These are phyloP conservation scores for Neodiprion virginianus DNA, from an alignment of 1,140 invertebrate genomes.

Conservation along the genomic window DNA sequence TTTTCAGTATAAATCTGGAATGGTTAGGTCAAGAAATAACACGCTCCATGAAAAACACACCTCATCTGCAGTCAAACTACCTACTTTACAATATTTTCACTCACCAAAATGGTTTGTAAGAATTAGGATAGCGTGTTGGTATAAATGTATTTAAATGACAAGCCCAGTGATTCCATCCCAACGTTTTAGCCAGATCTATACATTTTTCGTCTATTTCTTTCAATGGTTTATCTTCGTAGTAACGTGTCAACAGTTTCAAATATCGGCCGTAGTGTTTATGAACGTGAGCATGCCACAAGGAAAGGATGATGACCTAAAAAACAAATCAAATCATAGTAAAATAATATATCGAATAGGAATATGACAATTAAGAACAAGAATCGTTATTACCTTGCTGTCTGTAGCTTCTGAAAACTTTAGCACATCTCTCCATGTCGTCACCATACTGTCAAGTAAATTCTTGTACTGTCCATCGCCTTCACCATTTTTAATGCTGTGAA, in stretches of 20 bases:
- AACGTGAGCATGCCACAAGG: conserved; percentile 81
- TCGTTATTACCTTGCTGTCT: conserved; percentile 73
- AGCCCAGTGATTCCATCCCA: conserved; percentile 76
- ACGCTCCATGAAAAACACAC: neutral
- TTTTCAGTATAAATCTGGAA: too few species aligned
- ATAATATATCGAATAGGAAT: conserved; percentile 23
- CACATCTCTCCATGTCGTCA: conserved; percentile 72
- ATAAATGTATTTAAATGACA: conserved; percentile 63
- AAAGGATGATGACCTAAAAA: conserved; percentile 73
- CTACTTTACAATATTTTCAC: conserved; percentile 16
- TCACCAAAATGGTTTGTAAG: conserved; percentile 70
- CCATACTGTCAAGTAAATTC: conserved; percentile 65
- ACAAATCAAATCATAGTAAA: conserved; percentile 21
- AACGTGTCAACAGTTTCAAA: conserved; percentile 76
- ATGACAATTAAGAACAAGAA: conserved; percentile 27
- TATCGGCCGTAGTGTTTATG: conserved; percentile 82
- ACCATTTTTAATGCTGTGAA: conserved; percentile 52
- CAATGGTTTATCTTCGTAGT: conserved; percentile 79
- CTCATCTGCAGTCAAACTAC: neutral
- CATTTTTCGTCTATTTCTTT: conserved; percentile 78
- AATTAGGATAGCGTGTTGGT: conserved; percentile 70
- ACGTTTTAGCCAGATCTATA: conserved; percentile 68
- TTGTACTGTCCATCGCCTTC: conserved; percentile 48
- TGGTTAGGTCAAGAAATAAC: too few species aligned
- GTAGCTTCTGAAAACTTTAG: conserved; percentile 80